phyloP scores from a whole-genome alignment of 2,888 invertebrate species.

The Drosophila paramelanica region DNA sequence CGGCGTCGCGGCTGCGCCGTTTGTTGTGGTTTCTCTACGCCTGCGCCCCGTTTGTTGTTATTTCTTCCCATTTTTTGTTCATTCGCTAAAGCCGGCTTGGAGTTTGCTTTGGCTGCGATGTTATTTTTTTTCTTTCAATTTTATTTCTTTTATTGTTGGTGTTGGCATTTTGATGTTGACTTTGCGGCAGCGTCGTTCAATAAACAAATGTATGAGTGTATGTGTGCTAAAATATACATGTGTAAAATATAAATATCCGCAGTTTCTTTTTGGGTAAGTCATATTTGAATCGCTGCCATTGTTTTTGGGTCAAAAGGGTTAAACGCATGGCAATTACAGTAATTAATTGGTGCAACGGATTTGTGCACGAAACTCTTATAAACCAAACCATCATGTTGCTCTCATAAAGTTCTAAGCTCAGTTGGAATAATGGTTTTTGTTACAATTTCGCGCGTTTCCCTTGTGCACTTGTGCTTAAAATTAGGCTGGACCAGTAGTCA shows the following conservation, averaged over 20 bases:
- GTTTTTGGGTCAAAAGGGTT: slow-evolving; percentile 28
- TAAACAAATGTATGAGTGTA: slow-evolving; percentile 1
- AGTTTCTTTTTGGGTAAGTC: slow-evolving; percentile 29
- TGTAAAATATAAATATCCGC: slow-evolving; percentile 33
- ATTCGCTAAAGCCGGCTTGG: slow-evolving; percentile 63
- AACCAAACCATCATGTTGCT: not conserved
- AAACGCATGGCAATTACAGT: slow-evolving; percentile 17
- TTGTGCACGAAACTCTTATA: slow-evolving; percentile 5
- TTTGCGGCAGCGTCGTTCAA: slow-evolving; percentile 45
- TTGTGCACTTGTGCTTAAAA: not conserved
- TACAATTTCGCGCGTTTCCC: not conserved
- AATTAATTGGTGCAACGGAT: slow-evolving; percentile 24
- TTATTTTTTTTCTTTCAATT: slow-evolving; percentile 8
- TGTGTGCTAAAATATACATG: slow-evolving; percentile 2
- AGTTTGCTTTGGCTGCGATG: slow-evolving; percentile 52
- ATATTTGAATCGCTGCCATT: slow-evolving; percentile 11
- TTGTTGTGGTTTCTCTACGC: slow-evolving; percentile 68
- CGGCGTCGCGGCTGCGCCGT: slow-evolving; percentile 62
- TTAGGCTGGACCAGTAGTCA: slow-evolving; percentile 6
- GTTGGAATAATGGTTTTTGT: not conserved
- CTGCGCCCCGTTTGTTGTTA: slow-evolving; percentile 46
- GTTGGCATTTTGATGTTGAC: slow-evolving; percentile 47
- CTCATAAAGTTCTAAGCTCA: slow-evolving; percentile 4
- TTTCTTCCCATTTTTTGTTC: slow-evolving; percentile 21
- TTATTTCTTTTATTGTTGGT: slow-evolving; percentile 34